These are phyloP conservation scores for Nothocercus julius DNA, from an alignment of 2,113 vertebrate genomes.

Conservation along the genomic window DNA sequence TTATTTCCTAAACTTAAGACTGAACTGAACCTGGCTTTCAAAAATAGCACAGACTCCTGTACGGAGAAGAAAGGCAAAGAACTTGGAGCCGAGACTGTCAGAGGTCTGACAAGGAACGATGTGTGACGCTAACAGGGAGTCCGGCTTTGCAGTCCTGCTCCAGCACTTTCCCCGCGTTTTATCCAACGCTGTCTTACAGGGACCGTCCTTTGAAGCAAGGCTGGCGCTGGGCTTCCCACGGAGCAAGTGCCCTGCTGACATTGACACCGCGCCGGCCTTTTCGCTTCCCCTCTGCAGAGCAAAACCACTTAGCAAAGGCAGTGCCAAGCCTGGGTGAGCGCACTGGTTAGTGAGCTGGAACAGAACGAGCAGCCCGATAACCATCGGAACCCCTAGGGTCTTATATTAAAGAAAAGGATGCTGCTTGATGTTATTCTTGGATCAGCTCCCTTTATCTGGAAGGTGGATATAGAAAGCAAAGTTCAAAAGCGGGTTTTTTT, in stretches of 20 bases:
- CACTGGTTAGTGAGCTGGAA: neutral
- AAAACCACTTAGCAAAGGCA: neutral
- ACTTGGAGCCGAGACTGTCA: neutral
- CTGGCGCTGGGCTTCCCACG: neutral
- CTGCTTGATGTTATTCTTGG: neutral
- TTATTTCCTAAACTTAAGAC: rapidly evolving
- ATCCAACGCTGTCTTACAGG: neutral
- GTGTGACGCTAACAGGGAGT: neutral
- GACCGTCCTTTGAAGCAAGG: neutral
- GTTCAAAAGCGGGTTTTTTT: neutral
- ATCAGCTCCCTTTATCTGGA: neutral
- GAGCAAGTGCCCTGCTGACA: neutral
- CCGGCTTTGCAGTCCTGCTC: neutral
- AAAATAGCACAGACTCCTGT: neutral
- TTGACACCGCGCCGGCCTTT: neutral
- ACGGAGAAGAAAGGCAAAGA: neutral
- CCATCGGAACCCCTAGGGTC: neutral
- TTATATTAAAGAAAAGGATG: neutral
- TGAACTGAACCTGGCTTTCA: neutral
- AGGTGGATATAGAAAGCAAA: neutral
- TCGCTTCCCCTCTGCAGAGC: neutral
- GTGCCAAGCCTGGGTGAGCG: rapidly evolving
- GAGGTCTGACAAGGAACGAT: neutral
- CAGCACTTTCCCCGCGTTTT: neutral
- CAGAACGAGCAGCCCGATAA: neutral